These are phyloP conservation scores for Notothenia coriiceps DNA, from an alignment of 2,113 vertebrate species.

Conservation along the genomic window DNA sequence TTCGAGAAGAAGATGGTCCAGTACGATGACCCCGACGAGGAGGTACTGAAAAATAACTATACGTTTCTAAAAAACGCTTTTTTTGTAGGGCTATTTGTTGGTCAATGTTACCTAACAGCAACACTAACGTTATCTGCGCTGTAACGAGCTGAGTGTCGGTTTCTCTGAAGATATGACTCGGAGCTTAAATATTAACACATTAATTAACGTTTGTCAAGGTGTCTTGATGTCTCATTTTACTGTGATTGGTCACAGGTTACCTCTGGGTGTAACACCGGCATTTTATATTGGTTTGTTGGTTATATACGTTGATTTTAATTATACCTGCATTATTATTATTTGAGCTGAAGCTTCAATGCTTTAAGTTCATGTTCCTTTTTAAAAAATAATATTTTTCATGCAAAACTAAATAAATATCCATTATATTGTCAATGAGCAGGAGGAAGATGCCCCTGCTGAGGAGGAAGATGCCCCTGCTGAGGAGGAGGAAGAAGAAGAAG, in stretches of 20 bases:
- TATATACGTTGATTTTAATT: too few species aligned
- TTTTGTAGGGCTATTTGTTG: neutral
- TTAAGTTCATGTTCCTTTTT: neutral
- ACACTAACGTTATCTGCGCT: neutral
- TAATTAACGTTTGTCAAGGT: neutral
- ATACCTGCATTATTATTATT: too few species aligned
- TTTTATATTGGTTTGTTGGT: neutral
- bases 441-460: conserved; percentile 66
- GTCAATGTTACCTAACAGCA: conserved; percentile 8
- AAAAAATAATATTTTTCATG: neutral
- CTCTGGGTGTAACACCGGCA: neutral
- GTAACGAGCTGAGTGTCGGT: neutral
- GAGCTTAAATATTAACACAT: too few species aligned
- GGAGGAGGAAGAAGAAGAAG: conserved; percentile 71
- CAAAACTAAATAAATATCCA: neutral
- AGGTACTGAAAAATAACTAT: conserved; percentile 53
- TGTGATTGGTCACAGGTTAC: neutral
- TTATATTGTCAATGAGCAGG: conserved; percentile 29
- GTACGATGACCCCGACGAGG: conserved; percentile 75
- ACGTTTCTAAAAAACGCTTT: neutral
- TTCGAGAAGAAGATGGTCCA: conserved; percentile 77
- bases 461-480: conserved; percentile 48
- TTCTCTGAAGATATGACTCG: neutral
- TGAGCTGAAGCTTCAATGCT: neutral
- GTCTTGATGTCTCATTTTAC: neutral